These are phyloP conservation scores for Hemiprocne comata DNA, from an alignment of 2,113 vertebrate species.

Conservation along the genomic window DNA sequence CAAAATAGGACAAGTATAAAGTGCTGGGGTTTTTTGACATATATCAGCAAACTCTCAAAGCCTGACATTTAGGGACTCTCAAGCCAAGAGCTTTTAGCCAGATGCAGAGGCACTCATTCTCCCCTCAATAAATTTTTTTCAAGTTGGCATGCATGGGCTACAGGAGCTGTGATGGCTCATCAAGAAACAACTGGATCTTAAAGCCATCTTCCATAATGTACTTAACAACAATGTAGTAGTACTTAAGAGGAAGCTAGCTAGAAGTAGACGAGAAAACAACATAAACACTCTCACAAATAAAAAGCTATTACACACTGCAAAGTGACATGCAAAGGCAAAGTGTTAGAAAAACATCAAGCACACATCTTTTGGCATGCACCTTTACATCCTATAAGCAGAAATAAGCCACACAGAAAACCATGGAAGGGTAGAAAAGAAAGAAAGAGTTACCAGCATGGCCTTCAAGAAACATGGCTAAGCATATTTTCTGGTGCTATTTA, in stretches of 20 bases:
- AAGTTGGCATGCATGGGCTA: neutral
- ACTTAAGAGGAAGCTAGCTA: neutral
- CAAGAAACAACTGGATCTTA: neutral
- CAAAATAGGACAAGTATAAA: neutral
- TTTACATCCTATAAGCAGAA: neutral
- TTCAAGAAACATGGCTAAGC: neutral
- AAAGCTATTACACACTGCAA: neutral
- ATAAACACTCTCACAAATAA: neutral
- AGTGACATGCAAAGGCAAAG: neutral
- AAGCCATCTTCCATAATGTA: neutral
- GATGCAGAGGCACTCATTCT: neutral
- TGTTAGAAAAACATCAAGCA: neutral
- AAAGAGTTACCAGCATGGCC: neutral
- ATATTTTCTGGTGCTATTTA: neutral
- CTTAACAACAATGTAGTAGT: neutral
- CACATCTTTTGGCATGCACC: neutral
- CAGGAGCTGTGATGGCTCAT: neutral
- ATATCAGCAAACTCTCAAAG: neutral
- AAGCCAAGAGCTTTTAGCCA: neutral
- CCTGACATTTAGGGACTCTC: neutral
- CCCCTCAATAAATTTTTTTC: neutral
- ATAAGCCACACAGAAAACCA: neutral
- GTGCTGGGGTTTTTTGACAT: neutral
- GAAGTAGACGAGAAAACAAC: neutral
- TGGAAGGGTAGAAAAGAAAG: neutral